A percentile compares a stretch with the other conserved stretches of the same genome.
Conservation (phyloP, 2,888 invertebrate species). For the Tetragnatha montana region DNA sequence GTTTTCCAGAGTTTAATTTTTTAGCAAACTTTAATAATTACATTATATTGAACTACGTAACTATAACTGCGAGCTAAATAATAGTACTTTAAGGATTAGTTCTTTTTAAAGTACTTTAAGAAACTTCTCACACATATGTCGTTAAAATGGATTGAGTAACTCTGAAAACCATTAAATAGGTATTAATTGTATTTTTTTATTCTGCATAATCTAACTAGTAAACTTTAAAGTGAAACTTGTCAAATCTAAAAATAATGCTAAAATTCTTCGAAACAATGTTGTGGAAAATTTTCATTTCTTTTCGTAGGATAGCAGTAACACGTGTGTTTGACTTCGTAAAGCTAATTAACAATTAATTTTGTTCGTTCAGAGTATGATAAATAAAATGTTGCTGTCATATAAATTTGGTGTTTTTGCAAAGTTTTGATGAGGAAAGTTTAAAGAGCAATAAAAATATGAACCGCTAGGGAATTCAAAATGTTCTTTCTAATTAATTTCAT, state of each 20-base stretch:
- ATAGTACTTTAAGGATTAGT: too few species aligned
- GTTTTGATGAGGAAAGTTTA: background rate
- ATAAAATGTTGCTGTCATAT: background rate
- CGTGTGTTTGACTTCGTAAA: background rate
- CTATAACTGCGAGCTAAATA: too few species aligned
- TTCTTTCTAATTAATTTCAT: too few species aligned
- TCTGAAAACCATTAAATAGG: too few species aligned
- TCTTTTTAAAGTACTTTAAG: too few species aligned
- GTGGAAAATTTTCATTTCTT: background rate
- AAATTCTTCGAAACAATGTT: background rate
- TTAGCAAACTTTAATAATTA: too few species aligned
- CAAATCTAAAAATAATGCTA: background rate
- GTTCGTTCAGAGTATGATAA: background rate
- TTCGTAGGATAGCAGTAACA: background rate
- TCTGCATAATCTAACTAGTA: background rate
- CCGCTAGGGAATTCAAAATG: too few species aligned
- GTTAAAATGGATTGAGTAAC: too few species aligned
- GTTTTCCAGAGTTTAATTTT: too few species aligned
- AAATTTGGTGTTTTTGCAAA: background rate
- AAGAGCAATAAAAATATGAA: background rate
- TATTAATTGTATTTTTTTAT: background rate
- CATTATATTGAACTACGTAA: too few species aligned
- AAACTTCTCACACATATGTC: too few species aligned
- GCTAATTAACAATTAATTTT: background rate
- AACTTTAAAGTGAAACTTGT: background rate